These are phyloP conservation scores for Microplitis demolitor DNA, from an alignment of 1,140 invertebrate species.

Conservation along the genomic window DNA sequence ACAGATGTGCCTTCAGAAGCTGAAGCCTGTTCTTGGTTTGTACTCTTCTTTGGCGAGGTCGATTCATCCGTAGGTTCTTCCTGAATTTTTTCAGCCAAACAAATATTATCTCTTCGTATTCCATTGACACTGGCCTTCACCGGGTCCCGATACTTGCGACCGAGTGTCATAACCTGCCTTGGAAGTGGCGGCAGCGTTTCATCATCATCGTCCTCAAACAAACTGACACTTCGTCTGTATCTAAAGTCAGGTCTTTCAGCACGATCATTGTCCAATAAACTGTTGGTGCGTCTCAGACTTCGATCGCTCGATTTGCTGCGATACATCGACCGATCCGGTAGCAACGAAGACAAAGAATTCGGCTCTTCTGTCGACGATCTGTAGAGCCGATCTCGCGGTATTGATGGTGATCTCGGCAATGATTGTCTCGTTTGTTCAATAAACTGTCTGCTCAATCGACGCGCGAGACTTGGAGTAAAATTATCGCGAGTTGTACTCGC, in stretches of 20 bases:
- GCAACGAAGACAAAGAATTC: neutral
- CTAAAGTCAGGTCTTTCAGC: slow-evolving; percentile 23
- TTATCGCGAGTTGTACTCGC: slow-evolving; percentile 38
- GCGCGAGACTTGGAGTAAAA: slow-evolving; percentile 55
- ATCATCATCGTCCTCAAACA: slow-evolving; percentile 49
- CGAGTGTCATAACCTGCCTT: slow-evolving; percentile 39
- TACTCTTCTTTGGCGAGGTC: slow-evolving; percentile 2
- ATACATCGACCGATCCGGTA: slow-evolving; percentile 40
- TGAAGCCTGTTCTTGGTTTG: neutral
- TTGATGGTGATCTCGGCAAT: slow-evolving; percentile 46
- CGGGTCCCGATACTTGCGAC: slow-evolving; percentile 39
- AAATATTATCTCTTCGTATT: slow-evolving; percentile 36
- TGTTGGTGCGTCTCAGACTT: slow-evolving; percentile 40
- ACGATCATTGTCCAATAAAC: slow-evolving; percentile 39
- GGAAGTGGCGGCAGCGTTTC: slow-evolving; percentile 33
- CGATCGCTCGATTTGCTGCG: slow-evolving; percentile 36
- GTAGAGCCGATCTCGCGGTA: slow-evolving; percentile 40
- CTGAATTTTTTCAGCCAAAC: slow-evolving; percentile 51
- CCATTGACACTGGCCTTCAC: slow-evolving; percentile 27
- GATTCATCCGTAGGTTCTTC: slow-evolving; percentile 45
- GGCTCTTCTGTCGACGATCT: slow-evolving; percentile 35
- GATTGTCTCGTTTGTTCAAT: slow-evolving; percentile 54
- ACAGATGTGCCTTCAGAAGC: slow-evolving; percentile 35
- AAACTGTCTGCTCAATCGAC: slow-evolving; percentile 53
- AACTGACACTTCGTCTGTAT: slow-evolving; percentile 46